phyloP scores from a whole-genome alignment of 2,113 vertebrate genomes.

The Corvus hawaiiensis region DNA sequence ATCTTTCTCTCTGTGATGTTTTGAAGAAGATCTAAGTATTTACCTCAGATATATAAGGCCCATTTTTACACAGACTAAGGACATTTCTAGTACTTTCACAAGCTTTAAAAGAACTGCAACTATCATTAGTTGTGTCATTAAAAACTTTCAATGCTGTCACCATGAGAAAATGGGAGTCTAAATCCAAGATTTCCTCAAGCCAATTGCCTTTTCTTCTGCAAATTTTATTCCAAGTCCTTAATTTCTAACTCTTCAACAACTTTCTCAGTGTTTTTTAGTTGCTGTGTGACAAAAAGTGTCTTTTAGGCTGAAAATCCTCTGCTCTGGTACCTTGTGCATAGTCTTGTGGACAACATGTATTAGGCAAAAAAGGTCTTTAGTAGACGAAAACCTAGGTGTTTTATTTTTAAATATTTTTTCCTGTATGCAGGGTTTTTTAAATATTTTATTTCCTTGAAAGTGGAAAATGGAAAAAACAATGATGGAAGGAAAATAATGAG shows the following conservation, averaged over 20 bases:
- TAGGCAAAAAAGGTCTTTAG: not conserved
- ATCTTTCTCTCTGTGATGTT: not conserved
- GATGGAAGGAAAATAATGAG: not conserved
- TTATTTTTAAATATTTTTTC: not conserved
- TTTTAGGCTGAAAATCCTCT: not conserved
- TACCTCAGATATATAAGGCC: not conserved
- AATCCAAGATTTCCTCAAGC: not conserved
- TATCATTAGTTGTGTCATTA: not conserved
- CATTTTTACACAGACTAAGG: not conserved
- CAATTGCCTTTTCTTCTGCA: not conserved
- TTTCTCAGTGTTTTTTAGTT: not conserved
- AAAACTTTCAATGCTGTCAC: not conserved
- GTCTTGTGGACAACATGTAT: not conserved
- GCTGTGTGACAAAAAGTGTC: not conserved
- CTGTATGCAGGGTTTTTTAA: accelerated
- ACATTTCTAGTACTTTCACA: not conserved
- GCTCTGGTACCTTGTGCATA: not conserved
- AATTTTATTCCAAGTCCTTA: not conserved
- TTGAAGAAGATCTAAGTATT: not conserved
- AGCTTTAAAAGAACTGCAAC: not conserved
- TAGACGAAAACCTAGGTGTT: not conserved
- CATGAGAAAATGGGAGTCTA: not conserved
- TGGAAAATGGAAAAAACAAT: not conserved
- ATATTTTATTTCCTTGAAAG: not conserved
- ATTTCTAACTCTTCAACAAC: not conserved